Evolutionary conservation across 1,140 invertebrate genomes (phyloP).

Genomic region (Anagrus nilaparvatae): DNA sequence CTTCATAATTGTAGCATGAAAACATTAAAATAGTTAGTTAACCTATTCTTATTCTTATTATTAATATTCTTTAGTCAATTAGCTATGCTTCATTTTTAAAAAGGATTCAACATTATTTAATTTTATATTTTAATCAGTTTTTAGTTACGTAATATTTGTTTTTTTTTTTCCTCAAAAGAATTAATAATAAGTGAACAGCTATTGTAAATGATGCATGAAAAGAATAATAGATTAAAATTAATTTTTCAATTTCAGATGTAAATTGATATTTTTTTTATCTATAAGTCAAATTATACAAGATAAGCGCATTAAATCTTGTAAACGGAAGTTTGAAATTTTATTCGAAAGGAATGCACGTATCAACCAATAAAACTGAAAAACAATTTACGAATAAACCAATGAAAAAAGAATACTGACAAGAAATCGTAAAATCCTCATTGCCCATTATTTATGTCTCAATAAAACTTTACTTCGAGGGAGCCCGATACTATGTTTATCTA

Average conservation of each 20-base stretch:
- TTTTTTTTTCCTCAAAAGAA: too few relatives aligned
- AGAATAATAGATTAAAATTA: not conserved
- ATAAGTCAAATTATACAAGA: conserved; percentile 15
- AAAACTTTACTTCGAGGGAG: conserved; percentile 19
- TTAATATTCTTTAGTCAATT: too few relatives aligned
- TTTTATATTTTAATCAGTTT: too few relatives aligned
- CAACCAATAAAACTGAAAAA: conserved; percentile 12
- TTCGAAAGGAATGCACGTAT: conserved; percentile 1
- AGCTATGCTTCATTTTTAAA: too few relatives aligned
- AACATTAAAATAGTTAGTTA: not conserved
- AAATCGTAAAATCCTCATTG: conserved; percentile 15
- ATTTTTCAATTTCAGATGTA: not conserved
- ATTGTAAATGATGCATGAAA: too few relatives aligned
- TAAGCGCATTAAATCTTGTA: conserved; percentile 9
- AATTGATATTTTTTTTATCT: conserved; percentile 8
- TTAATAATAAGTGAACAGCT: too few relatives aligned
- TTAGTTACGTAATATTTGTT: too few relatives aligned
- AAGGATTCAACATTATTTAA: too few relatives aligned
- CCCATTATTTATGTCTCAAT: conserved; percentile 21
- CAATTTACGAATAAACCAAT: not conserved
- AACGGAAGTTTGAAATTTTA: conserved; percentile 4
- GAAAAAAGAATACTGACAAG: conserved; percentile 16
- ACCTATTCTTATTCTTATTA: not conserved
- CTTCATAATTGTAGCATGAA: too few relatives aligned
- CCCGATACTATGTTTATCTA: too few relatives aligned